phyloP scores from a whole-genome alignment of 2,888 invertebrate genomes.

The Lycaena phlaeas region DNA sequence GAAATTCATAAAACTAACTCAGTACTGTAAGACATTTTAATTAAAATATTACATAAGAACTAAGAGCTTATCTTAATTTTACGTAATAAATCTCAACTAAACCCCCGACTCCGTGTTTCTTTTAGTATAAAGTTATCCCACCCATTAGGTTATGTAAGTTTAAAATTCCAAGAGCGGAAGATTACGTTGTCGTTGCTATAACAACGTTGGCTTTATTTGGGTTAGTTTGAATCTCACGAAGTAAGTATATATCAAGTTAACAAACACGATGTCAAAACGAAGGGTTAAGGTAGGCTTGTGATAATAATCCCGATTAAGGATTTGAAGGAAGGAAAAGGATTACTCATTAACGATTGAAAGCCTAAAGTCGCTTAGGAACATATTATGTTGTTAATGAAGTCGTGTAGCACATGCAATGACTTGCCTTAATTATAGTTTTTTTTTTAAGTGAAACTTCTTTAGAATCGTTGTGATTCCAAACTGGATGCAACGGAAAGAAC shows the following conservation, averaged over 20 bases:
- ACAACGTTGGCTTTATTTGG: constrained; percentile 24
- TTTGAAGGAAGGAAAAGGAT: constrained; percentile 53
- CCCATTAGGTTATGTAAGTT: constrained; percentile 9
- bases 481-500: no score
- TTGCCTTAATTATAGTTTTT: no score
- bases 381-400: no score
- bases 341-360: constrained; percentile 53
- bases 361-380: constrained; percentile 49
- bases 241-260: constrained; percentile 39
- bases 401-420: no score
- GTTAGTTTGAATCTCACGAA: constrained; percentile 37
- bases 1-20: neutral
- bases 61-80: constrained; percentile 7
- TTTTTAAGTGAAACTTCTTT: no score
- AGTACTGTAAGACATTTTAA: neutral
- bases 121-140: constrained; percentile 13
- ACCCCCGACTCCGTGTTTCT: neutral
- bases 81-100: constrained; percentile 1
- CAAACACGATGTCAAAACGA: constrained; percentile 46
- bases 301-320: constrained; percentile 58
- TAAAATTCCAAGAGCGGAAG: neutral
- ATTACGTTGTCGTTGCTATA: no score
- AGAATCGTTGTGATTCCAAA: no score
- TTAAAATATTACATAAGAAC: neutral
- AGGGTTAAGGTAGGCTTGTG: constrained; percentile 46